These are phyloP conservation scores for Pimephales promelas DNA, from an alignment of 2,113 vertebrate genomes.

Conservation along the genomic window DNA sequence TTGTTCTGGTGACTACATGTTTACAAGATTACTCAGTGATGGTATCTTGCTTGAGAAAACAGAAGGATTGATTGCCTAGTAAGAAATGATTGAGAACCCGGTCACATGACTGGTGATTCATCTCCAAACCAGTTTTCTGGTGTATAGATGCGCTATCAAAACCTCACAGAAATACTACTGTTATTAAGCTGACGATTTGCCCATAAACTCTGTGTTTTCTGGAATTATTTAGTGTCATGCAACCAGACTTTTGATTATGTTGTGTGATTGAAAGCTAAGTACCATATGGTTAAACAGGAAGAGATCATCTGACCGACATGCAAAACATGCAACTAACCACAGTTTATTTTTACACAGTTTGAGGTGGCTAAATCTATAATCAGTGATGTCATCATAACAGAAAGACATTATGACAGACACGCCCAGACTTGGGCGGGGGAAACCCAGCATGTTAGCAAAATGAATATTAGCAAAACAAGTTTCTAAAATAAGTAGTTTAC, in stretches of 20 bases:
- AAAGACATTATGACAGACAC: too few relatives aligned
- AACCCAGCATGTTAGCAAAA: background rate
- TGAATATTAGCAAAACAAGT: background rate
- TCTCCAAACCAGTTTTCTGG: background rate
- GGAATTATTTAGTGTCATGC: background rate
- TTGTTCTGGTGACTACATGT: background rate
- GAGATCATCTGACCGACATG: background rate
- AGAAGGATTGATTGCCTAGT: background rate
- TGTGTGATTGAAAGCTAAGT: background rate
- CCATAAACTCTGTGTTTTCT: background rate
- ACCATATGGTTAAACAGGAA: background rate
- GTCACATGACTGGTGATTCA: background rate
- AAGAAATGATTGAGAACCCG: background rate
- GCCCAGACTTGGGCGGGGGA: too few relatives aligned
- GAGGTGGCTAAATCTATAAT: background rate
- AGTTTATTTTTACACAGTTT: conserved; percentile 12
- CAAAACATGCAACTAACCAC: background rate
- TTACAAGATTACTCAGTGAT: background rate
- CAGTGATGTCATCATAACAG: background rate
- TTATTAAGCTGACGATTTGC: background rate
- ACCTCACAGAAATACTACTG: background rate
- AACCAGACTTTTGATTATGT: background rate
- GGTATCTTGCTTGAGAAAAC: background rate
- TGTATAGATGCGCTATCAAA: background rate
- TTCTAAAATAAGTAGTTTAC: background rate